Conservation (phyloP, 2,888 invertebrate genomes). For the Macrosoma leucophasiata region DNA sequence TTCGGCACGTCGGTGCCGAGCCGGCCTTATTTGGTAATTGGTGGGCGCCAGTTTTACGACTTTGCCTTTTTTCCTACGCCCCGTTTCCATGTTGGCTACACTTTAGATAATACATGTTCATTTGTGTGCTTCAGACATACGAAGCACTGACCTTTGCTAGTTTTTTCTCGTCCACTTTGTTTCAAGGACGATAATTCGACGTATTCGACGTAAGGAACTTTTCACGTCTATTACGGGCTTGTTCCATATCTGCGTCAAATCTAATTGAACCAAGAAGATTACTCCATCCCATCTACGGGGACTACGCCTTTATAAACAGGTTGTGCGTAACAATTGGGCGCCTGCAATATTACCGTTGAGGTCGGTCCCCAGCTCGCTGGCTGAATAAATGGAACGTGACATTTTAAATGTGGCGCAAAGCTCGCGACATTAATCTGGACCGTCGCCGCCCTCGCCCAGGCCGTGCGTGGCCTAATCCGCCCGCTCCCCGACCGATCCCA, state of each 20-base stretch:
- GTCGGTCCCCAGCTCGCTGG: slow-evolving; percentile 54
- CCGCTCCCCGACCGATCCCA: slow-evolving; percentile 61
- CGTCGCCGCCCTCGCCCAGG: slow-evolving; percentile 63
- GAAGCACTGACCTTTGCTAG: slow-evolving; percentile 43
- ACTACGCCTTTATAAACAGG: slow-evolving; percentile 28
- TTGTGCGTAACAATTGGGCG: slow-evolving; percentile 37
- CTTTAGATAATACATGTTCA: slow-evolving; percentile 51
- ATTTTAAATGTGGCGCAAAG: slow-evolving; percentile 71
- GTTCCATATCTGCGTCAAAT: slow-evolving; percentile 18
- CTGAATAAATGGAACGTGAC: slow-evolving; percentile 71
- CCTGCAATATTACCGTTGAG: slow-evolving; percentile 46
- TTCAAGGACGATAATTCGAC: slow-evolving; percentile 45
- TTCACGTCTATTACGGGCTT: slow-evolving; percentile 32
- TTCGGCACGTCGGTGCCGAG: slow-evolving; percentile 57
- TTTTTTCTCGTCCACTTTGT: slow-evolving; percentile 36
- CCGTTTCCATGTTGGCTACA: slow-evolving; percentile 60
- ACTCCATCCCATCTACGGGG: too few relatives aligned
- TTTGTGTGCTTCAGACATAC: slow-evolving; percentile 44
- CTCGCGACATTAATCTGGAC: slow-evolving; percentile 70
- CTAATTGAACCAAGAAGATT: slow-evolving; percentile 6
- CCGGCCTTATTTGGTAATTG: slow-evolving; percentile 72
- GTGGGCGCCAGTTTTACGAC: slow-evolving; percentile 75
- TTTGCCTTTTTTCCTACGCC: slow-evolving; percentile 68
- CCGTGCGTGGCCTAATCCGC: slow-evolving; percentile 68
- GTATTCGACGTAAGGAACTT: too few relatives aligned